Percentiles rank a stretch among this genome's conserved stretches.
Evolutionary conservation across 2,797 vertebrate species (phyloP).

Genomic region (Melanotaenia parkinsoni): DNA sequence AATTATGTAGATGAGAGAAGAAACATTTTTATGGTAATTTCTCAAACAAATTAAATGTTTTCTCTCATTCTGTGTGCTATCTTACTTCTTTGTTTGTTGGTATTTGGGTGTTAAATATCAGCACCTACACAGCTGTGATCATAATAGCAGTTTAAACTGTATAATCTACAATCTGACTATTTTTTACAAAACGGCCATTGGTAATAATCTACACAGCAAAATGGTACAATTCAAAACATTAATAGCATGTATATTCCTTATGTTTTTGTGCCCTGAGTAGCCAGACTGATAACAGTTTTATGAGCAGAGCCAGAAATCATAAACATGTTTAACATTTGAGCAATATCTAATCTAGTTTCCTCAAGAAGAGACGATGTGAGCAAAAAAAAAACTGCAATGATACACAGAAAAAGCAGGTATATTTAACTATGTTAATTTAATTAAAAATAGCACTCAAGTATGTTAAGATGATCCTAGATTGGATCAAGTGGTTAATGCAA

Average conservation of each 20-base stretch:
- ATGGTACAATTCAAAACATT: background rate
- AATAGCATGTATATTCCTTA: too few species aligned
- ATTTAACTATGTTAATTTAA: background rate
- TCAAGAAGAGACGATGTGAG: background rate
- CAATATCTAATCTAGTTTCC: background rate
- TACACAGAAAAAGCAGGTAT: background rate
- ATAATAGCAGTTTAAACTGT: background rate
- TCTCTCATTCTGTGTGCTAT: background rate
- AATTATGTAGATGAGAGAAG: background rate
- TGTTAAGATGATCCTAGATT: background rate
- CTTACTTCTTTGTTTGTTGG: background rate
- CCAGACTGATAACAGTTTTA: background rate
- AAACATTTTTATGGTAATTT: background rate
- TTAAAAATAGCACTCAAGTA: background rate
- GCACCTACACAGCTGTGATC: background rate
- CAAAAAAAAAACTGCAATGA: background rate
- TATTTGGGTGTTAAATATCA: background rate
- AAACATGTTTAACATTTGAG: background rate
- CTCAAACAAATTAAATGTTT: background rate
- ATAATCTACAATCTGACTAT: background rate
- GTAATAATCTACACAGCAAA: background rate
- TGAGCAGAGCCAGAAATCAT: background rate
- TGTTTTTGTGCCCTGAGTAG: background rate
- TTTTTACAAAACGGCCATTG: background rate
- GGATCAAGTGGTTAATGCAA: background rate